Percentiles rank a stretch among this genome's conserved stretches.
These are phyloP conservation scores for Megaceryle maxima DNA, from an alignment of 2,113 vertebrate species.

Conservation along the genomic window DNA sequence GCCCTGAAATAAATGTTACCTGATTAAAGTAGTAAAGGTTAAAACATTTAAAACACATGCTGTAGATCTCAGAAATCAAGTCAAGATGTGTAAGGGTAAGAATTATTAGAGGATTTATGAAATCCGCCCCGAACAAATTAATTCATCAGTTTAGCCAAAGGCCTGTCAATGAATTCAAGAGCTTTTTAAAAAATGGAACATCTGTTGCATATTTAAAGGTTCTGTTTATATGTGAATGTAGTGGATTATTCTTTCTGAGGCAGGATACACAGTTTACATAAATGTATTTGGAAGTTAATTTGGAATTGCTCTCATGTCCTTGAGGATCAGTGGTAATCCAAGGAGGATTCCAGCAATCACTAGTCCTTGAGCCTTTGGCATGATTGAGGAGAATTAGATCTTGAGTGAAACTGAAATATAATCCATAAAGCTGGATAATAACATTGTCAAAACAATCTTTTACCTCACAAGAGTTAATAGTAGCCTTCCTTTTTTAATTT, in stretches of 20 bases:
- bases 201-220: constrained; percentile 77
- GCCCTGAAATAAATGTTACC: constrained; percentile 76
- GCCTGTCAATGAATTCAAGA: constrained; percentile 79
- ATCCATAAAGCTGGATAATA: constrained; percentile 20
- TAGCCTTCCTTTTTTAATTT: neutral
- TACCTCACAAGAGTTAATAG: neutral
- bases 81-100: constrained; percentile 79
- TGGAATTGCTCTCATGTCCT: constrained; percentile 56
- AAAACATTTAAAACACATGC: constrained; percentile 80
- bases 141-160: constrained; percentile 79
- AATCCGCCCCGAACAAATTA: constrained; percentile 79
- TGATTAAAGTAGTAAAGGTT: constrained; percentile 81
- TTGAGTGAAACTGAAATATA: constrained; percentile 13
- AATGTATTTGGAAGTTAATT: constrained; percentile 58
- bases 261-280: constrained; percentile 54
- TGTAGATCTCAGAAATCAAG: constrained; percentile 77
- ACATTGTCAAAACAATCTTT: constrained; percentile 23
- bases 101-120: constrained; percentile 83
- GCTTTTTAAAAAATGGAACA: constrained; percentile 74
- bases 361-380: neutral
- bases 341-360: constrained; percentile 18
- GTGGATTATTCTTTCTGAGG: constrained; percentile 63
- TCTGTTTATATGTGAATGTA: constrained; percentile 71
- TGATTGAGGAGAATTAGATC: constrained; percentile 39
- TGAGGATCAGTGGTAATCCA: constrained; percentile 31